These are phyloP conservation scores for Drosophila parabipectinata DNA, from an alignment of 1,140 invertebrate species.

Conservation along the genomic window DNA sequence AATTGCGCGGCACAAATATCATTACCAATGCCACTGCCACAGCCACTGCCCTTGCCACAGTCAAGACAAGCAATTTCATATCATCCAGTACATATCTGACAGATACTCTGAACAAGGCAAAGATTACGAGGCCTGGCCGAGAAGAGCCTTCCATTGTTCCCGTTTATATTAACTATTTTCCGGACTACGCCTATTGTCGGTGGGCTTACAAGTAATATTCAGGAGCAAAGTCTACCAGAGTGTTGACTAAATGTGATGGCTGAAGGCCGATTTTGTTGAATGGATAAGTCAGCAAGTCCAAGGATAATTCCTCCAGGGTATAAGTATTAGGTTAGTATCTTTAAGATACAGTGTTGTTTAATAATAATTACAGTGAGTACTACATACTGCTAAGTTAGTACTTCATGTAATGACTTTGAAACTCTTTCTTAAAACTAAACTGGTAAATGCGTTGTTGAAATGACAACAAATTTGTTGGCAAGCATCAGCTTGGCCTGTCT, in stretches of 20 bases:
- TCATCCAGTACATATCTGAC: slow-evolving; percentile 17
- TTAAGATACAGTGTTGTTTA: too few species aligned
- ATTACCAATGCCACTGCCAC: slow-evolving; percentile 68
- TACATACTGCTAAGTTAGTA: too few species aligned
- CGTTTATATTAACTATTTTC: slow-evolving; percentile 73
- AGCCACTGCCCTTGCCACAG: slow-evolving; percentile 60
- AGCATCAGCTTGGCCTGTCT: slow-evolving; percentile 56
- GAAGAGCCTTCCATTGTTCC: slow-evolving; percentile 33
- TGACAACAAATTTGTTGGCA: slow-evolving; percentile 54
- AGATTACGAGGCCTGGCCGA: slow-evolving; percentile 24
- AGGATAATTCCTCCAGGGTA: background rate
- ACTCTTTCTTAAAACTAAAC: background rate
- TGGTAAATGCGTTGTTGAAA: slow-evolving; percentile 12
- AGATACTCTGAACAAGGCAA: slow-evolving; percentile 20
- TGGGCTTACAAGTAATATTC: slow-evolving; percentile 34
- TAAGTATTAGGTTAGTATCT: background rate
- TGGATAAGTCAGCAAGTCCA: slow-evolving; percentile 2
- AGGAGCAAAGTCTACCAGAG: background rate
- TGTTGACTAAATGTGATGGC: slow-evolving; percentile 1
- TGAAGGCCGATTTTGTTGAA: slow-evolving; percentile 5
- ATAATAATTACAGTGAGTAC: too few species aligned
- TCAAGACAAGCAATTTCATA: slow-evolving; percentile 35
- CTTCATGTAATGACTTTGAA: background rate
- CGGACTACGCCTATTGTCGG: slow-evolving; percentile 44
- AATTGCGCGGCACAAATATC: slow-evolving; percentile 71